These are phyloP conservation scores for Orgyia antiqua DNA, from an alignment of 2,888 invertebrate genomes.

Conservation along the genomic window DNA sequence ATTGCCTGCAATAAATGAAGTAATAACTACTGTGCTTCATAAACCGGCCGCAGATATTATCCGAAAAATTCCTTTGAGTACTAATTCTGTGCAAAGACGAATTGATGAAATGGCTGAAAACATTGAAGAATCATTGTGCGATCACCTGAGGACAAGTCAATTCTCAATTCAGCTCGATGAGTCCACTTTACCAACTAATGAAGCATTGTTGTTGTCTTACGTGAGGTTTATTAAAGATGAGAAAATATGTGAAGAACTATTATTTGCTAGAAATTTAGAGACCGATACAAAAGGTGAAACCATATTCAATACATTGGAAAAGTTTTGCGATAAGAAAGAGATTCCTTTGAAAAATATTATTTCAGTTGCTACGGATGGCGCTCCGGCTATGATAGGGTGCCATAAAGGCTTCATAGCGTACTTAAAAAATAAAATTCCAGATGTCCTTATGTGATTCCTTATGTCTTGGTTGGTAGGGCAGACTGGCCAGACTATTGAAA, in stretches of 20 bases:
- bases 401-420: constrained; percentile 9
- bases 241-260: constrained; percentile 22
- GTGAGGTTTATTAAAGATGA: constrained; percentile 28
- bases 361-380: constrained; percentile 15
- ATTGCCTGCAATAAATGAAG: no score
- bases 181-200: constrained; percentile 29
- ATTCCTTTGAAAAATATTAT: constrained; percentile 19
- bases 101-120: constrained; percentile 4
- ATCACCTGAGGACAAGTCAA: constrained; percentile 4
- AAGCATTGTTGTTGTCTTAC: constrained; percentile 21
- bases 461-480: no score
- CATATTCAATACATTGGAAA: constrained; percentile 12
- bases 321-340: constrained; percentile 17
- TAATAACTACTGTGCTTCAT: no score
- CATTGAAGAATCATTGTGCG: constrained; percentile 1
- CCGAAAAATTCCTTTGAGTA: no score
- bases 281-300: constrained; percentile 14
- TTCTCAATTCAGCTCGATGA: constrained; percentile 18
- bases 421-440: constrained; percentile 13
- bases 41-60: no score
- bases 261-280: constrained; percentile 5
- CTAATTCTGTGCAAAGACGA: constrained; percentile 1
- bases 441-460: constrained; percentile 6
- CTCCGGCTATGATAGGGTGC: constrained; percentile 18
- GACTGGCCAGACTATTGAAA: no score